These are phyloP conservation scores for Drosophila lowei DNA, from an alignment of 1,140 invertebrate species.

Conservation along the genomic window DNA sequence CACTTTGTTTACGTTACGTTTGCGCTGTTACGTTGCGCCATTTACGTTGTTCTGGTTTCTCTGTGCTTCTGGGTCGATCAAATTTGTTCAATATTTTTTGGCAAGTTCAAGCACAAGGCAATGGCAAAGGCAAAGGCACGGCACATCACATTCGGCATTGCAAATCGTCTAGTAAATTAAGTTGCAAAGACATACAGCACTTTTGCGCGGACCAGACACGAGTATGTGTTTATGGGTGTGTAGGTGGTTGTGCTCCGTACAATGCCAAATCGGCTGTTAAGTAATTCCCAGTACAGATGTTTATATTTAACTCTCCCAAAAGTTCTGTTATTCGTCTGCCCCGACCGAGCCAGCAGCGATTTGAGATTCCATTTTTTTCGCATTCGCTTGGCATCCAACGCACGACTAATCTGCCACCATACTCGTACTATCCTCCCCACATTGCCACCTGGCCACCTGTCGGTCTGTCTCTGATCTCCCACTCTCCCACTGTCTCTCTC, in stretches of 20 bases:
- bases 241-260: neutral
- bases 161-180: constrained; percentile 43
- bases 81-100: constrained; percentile 27
- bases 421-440: constrained; percentile 12
- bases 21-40: constrained; percentile 29
- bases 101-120: constrained; percentile 33
- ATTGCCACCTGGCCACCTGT: constrained; percentile 53
- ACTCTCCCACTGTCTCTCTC: neutral
- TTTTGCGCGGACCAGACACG: too few relatives aligned
- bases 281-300: constrained; percentile 44
- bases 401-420: constrained; percentile 63
- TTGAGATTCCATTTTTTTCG: constrained; percentile 53
- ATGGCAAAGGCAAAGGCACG: too few relatives aligned
- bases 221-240: too few relatives aligned
- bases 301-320: constrained; percentile 9
- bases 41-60: constrained; percentile 31
- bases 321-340: constrained; percentile 18
- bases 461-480: constrained; percentile 15
- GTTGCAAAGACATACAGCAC: constrained; percentile 6
- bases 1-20: constrained; percentile 47
- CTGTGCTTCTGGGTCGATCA: constrained; percentile 2
- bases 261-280: constrained; percentile 36
- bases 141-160: constrained; percentile 16
- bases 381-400: constrained; percentile 51
- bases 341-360: constrained; percentile 28